These are phyloP conservation scores for Gobio occitaniae DNA, from an alignment of 2,797 vertebrate genomes.

Conservation along the genomic window DNA sequence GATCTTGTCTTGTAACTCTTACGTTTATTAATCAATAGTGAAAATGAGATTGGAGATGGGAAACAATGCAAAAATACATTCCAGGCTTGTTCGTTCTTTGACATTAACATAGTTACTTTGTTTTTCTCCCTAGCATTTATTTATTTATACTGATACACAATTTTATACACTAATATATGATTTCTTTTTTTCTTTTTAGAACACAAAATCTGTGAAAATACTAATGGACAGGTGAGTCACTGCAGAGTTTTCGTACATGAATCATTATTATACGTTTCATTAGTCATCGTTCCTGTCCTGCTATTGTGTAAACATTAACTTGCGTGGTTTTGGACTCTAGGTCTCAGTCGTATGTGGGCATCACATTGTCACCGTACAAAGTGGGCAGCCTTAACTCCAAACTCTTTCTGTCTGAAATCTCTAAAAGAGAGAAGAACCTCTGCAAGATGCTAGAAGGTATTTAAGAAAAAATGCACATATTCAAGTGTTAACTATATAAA, in stretches of 20 bases:
- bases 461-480: constrained; percentile 2
- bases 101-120: neutral
- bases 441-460: constrained; percentile 97
- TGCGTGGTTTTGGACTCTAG: constrained; percentile 71
- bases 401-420: constrained; percentile 96
- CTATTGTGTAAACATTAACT: constrained; percentile 7
- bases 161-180: neutral
- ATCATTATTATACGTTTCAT: constrained; percentile 8
- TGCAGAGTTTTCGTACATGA: neutral
- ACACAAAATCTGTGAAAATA: constrained; percentile 99
- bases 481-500: constrained; percentile 29
- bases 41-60: neutral
- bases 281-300: neutral
- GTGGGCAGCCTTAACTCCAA: constrained; percentile 98
- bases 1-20: neutral
- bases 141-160: neutral
- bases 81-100: neutral
- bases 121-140: neutral
- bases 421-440: constrained; percentile 97
- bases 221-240: constrained; percentile 93
- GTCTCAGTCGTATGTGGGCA: constrained; percentile 95
- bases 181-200: constrained; percentile 73
- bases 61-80: neutral
- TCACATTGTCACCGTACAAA: constrained; percentile 93
- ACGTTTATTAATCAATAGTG: neutral